Evolutionary conservation across 2,888 invertebrate genomes (phyloP).

Genomic region (Gibbula magus): DNA sequence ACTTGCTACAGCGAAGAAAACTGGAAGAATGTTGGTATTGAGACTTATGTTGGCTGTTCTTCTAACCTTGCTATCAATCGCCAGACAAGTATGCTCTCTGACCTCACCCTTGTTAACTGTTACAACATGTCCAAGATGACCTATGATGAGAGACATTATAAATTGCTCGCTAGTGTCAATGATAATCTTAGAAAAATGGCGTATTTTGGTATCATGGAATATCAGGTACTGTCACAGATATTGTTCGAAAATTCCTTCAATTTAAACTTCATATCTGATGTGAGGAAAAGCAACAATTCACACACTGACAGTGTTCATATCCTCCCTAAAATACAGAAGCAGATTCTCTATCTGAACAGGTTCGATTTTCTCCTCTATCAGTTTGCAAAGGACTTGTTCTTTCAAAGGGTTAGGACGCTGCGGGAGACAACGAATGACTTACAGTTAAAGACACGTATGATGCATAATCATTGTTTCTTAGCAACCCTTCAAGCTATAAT

Average conservation of each 20-base stretch:
- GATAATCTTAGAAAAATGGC: constrained; percentile 93
- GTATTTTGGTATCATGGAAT: constrained; percentile 97
- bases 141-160: constrained; percentile 67
- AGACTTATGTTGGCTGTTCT: constrained; percentile 92
- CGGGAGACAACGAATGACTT: too few species aligned
- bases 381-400: constrained; percentile 91
- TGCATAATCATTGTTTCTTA: too few species aligned
- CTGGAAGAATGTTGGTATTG: constrained; percentile 87
- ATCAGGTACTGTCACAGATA: constrained; percentile 82
- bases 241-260: constrained; percentile 72
- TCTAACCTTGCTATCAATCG: constrained; percentile 96
- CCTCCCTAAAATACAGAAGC: constrained; percentile 79
- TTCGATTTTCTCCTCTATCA: constrained; percentile 94
- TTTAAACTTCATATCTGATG: constrained; percentile 74
- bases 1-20: constrained; percentile 80
- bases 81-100: constrained; percentile 98
- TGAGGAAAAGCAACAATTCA: constrained; percentile 69
- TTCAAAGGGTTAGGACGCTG: constrained; percentile 76
- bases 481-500: too few species aligned
- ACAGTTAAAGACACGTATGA: too few species aligned
- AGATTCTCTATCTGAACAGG: constrained; percentile 86
- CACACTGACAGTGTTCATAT: too few species aligned
- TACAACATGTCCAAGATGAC: constrained; percentile 81
- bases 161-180: constrained; percentile 96
- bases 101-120: constrained; percentile 94